Percentiles rank a stretch among this genome's conserved stretches.
Conservation (phyloP, 2,113 vertebrate genomes). For the Elaphurus davidianus region DNA sequence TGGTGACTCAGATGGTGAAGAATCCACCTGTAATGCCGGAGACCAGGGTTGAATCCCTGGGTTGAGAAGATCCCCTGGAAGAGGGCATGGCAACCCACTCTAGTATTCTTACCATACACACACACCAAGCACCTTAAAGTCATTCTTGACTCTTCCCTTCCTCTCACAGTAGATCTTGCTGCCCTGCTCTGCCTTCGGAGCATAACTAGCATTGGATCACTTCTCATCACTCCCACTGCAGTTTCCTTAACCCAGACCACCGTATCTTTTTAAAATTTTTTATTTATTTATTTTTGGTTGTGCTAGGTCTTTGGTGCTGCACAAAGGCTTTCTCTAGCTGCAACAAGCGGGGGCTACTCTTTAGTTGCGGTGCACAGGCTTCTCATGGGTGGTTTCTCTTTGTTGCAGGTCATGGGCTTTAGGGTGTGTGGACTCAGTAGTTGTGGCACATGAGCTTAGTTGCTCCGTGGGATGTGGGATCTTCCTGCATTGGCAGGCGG, state of each 20-base stretch:
- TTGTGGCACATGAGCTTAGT: neutral
- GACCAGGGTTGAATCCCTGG: neutral
- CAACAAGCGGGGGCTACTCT: neutral
- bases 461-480: neutral
- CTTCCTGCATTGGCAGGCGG: neutral
- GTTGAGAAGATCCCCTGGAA: neutral
- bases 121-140: neutral
- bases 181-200: neutral
- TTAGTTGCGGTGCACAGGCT: neutral
- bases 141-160: neutral
- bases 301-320: neutral
- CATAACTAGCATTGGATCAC: neutral
- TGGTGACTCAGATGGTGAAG: neutral
- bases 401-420: neutral
- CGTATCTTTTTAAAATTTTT: neutral
- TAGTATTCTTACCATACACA: neutral
- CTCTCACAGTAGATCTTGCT: neutral
- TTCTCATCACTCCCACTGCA: neutral
- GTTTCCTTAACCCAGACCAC: neutral
- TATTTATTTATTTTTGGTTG: neutral
- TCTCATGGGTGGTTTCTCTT: neutral
- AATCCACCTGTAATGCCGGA: neutral
- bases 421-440: neutral
- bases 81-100: neutral
- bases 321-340: rapidly evolving